Evolutionary conservation across 2,113 vertebrate genomes (phyloP).

Genomic region (Taxidea taxus): DNA sequence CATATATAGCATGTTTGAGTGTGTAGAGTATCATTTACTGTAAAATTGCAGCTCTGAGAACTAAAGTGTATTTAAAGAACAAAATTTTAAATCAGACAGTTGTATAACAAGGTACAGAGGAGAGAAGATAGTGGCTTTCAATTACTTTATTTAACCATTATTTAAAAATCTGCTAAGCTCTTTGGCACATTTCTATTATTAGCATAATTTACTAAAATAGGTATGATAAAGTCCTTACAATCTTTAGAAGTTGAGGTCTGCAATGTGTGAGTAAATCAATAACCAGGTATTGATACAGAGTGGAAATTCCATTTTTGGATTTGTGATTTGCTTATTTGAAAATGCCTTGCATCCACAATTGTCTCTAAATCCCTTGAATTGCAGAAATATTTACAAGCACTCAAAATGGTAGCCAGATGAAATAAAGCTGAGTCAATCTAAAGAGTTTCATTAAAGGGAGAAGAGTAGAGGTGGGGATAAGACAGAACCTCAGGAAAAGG

Average conservation of each 20-base stretch:
- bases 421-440: background rate
- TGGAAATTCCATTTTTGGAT: background rate
- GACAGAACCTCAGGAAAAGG: background rate
- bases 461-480: background rate
- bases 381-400: background rate
- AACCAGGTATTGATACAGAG: background rate
- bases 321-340: background rate
- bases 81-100: background rate
- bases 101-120: background rate
- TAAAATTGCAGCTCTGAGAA: background rate
- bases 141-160: constrained; percentile 19
- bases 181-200: background rate
- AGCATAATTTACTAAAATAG: background rate
- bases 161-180: background rate
- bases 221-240: background rate
- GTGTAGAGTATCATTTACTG: background rate
- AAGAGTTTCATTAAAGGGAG: background rate
- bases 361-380: background rate
- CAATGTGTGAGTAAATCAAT: background rate
- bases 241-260: background rate
- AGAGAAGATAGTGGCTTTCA: background rate
- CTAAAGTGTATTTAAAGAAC: background rate
- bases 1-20: background rate
- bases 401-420: background rate
- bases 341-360: background rate